Evolutionary conservation across 2,797 vertebrate genomes (phyloP), one percentile per base, ranked within the genome.

Genomic region (Chrosomus eos): DNA sequence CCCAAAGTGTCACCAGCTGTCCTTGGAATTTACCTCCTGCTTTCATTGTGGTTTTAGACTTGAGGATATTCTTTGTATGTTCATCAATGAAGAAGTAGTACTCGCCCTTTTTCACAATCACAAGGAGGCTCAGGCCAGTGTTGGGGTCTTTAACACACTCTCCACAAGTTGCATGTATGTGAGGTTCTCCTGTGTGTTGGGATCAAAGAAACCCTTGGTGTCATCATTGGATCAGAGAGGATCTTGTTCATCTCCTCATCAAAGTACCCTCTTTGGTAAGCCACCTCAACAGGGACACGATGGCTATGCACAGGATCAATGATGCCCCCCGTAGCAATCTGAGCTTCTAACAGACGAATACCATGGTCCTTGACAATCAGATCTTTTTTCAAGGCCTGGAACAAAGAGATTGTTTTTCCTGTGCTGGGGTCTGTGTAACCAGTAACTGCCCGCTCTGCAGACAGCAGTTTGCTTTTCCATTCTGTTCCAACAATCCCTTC

Each of bases 381-480:
- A 1, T 97, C 96, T 75, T 97, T 98, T 86, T 95, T 94, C 93
- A 97, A 92, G 3, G 58, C 58, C 58, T 62, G 58, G 58, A 62
- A 62, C 58, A 62, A 62, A 2, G 58, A 62, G 58, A 62, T 62
- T 62, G 11, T 62, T 6, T 62, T 28, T 6, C 58, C 58, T 3
- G 95, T 96, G 83, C 95, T 96, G 0, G 96, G 97, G 66, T 98
- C 97, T 18, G 67, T 95, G 58, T 96, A 96, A 19, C 97, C 97
- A 0, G 94, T 96, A 7, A 97, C 92, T 0, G 97, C 96, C 0
- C 88, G 89, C 83, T 98, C 96, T 0, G 97, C 96, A 0, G 89
- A 93, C 0, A 96, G 91, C 1, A 98, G 93, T 90, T 97, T 62
- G n/a, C n/a, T 62, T 62, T 62, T 62, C 58, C 58, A 62, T 28